Conservation (phyloP, 2,113 vertebrate species). For the Orthonyx spaldingii region DNA sequence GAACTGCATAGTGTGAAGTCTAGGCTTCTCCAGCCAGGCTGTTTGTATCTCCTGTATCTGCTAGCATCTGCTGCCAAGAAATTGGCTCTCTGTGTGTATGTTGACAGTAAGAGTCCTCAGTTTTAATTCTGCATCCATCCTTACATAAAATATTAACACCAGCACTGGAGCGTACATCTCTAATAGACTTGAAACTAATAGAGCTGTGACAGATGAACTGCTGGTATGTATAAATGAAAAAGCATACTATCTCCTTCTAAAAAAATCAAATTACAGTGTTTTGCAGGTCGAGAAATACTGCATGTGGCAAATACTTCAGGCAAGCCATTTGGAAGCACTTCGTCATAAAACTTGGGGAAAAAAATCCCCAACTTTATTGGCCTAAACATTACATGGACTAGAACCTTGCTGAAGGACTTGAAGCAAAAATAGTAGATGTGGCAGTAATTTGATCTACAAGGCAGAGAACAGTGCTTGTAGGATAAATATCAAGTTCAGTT, state of each 20-base stretch:
- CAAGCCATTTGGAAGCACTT: constrained; percentile 14
- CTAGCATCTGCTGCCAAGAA: background rate
- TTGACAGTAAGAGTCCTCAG: background rate
- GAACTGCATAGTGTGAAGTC: background rate
- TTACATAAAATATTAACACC: background rate
- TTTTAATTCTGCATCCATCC: background rate
- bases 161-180: background rate
- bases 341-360: background rate
- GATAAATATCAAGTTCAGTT: background rate
- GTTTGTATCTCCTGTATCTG: background rate
- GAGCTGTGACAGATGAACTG: background rate
- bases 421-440: constrained; percentile 18
- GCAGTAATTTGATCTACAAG: constrained; percentile 25
- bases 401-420: constrained; percentile 6
- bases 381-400: background rate
- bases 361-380: background rate
- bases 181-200: background rate
- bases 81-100: background rate
- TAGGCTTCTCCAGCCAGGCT: background rate
- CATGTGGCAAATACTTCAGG: background rate
- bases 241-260: background rate
- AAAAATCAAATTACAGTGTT: background rate
- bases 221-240: background rate
- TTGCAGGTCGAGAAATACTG: background rate
- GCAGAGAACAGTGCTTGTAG: background rate